phyloP scores from a whole-genome alignment of 1,140 invertebrate genomes.

The Chlorops oryzae region DNA sequence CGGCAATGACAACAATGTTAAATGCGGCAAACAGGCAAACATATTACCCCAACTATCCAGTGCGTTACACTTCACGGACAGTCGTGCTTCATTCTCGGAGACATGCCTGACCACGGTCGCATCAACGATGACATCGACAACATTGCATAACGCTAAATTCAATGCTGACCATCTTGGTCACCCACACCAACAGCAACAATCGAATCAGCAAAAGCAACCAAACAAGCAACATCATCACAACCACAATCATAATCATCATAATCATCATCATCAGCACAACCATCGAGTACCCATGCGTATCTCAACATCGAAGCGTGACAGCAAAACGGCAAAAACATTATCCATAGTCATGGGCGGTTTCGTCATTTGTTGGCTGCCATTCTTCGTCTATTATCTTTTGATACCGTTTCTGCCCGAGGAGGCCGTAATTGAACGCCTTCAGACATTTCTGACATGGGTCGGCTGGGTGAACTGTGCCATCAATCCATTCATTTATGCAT shows the following conservation, averaged over 20 bases:
- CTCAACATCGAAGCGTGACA: constrained; percentile 64
- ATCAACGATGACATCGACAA: constrained; percentile 6
- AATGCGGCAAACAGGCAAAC: no score
- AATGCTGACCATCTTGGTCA: constrained; percentile 4
- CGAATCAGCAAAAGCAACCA: constrained; percentile 11
- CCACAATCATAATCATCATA: constrained; percentile 15
- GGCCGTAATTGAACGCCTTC: constrained; percentile 58
- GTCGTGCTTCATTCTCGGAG: constrained; percentile 26
- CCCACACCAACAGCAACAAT: constrained; percentile 7
- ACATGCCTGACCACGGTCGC: constrained; percentile 26
- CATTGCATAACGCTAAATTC: background rate
- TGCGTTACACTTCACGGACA: constrained; percentile 33
- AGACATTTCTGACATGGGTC: constrained; percentile 81
- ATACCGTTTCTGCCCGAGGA: constrained; percentile 62
- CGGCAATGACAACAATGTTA: no score
- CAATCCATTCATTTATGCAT: constrained; percentile 82
- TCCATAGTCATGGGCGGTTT: constrained; percentile 89
- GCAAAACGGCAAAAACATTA: constrained; percentile 83
- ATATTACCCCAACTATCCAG: no score
- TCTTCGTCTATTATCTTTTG: constrained; percentile 80
- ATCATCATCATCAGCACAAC: constrained; percentile 17
- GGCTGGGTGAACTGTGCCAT: constrained; percentile 89
- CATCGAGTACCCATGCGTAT: constrained; percentile 51
- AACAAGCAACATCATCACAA: constrained; percentile 12
- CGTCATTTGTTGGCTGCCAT: constrained; percentile 83